These are phyloP conservation scores for Eleutherodactylus coqui DNA, from an alignment of 2,797 vertebrate species.

Conservation along the genomic window DNA sequence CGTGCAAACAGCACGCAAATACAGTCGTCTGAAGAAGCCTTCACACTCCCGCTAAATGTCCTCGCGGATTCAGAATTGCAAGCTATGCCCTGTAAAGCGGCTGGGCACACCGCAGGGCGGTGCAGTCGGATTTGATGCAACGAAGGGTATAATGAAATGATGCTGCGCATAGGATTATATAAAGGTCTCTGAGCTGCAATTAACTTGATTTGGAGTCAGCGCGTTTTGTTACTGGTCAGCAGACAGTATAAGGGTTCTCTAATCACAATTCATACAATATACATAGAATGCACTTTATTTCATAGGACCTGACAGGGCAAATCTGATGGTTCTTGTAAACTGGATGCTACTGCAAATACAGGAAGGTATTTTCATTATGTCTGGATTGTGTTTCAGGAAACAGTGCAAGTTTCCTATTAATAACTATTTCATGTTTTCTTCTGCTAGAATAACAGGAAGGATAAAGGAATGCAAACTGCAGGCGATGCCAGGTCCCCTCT, in stretches of 20 bases:
- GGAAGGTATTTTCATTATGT: slow-evolving; percentile 59
- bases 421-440: slow-evolving; percentile 25
- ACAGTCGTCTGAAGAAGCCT: too few relatives aligned
- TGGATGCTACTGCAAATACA: slow-evolving; percentile 46
- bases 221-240: not conserved
- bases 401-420: slow-evolving; percentile 37
- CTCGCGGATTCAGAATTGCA: not conserved
- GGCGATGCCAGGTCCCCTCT: slow-evolving; percentile 21
- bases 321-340: not conserved
- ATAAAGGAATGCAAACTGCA: slow-evolving; percentile 32
- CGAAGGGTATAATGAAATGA: not conserved
- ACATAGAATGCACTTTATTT: not conserved
- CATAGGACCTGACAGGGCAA: not conserved
- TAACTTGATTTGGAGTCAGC: not conserved
- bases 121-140: not conserved
- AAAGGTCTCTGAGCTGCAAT: not conserved
- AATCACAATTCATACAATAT: not conserved
- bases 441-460: slow-evolving; percentile 19
- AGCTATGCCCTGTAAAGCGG: not conserved
- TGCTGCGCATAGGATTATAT: not conserved
- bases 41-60: not conserved
- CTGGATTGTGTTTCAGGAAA: slow-evolving; percentile 50
- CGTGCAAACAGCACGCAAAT: too few relatives aligned
- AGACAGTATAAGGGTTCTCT: not conserved
- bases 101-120: not conserved